phyloP scores from a whole-genome alignment of 1,140 invertebrate genomes.

The Cydia splendana region DNA sequence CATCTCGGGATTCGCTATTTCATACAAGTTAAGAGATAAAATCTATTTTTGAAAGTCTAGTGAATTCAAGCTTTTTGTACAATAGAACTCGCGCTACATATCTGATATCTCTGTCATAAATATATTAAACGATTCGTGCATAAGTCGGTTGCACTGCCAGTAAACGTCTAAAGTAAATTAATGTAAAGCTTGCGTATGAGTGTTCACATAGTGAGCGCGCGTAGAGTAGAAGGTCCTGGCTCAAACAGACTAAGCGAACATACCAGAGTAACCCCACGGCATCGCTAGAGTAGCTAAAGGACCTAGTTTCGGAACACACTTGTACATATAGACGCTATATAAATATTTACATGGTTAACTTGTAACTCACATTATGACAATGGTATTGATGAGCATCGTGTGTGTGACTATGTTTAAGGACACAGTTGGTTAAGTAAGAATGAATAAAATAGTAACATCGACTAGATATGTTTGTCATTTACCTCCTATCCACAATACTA shows the following conservation, averaged over 20 bases:
- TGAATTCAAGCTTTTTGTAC: conserved; percentile 48
- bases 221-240: conserved; percentile 42
- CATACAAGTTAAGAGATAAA: conserved; percentile 26
- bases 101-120: conserved; percentile 66
- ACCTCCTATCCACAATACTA: conserved; percentile 30
- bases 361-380: conserved; percentile 58
- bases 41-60: conserved; percentile 37
- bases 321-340: conserved; percentile 77
- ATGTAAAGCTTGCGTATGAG: conserved; percentile 52
- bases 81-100: conserved; percentile 65
- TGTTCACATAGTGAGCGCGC: conserved; percentile 57
- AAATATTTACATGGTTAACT: conserved; percentile 74
- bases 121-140: conserved; percentile 55
- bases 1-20: conserved; percentile 18
- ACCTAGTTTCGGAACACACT: conserved; percentile 49
- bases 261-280: neutral
- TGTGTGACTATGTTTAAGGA: conserved; percentile 66
- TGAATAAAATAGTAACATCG: conserved; percentile 77
- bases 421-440: conserved; percentile 71
- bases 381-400: conserved; percentile 69
- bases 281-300: conserved; percentile 35
- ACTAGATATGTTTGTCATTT: conserved; percentile 57
- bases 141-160: conserved; percentile 69
- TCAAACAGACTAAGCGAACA: neutral
- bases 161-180: conserved; percentile 50